These are phyloP conservation scores for Chiridota heheva DNA, from an alignment of 35 echinoderm and acorn worm genomes.

Conservation along the genomic window DNA sequence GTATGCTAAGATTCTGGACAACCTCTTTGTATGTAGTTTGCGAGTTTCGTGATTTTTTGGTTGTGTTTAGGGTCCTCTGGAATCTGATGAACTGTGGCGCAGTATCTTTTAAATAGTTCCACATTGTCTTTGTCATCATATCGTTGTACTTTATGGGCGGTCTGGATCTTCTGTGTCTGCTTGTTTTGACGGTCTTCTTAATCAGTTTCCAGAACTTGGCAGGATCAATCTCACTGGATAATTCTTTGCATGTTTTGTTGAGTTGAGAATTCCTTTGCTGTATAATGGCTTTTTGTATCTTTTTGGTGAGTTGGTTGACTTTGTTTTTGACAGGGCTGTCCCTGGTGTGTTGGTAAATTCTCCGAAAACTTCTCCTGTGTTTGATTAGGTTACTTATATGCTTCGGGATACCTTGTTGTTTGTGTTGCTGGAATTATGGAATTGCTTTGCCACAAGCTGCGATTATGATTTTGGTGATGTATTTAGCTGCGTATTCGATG, in stretches of 20 bases:
- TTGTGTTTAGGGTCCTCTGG: constrained; percentile 20
- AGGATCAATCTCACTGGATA: not conserved
- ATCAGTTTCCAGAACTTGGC: constrained; percentile 1
- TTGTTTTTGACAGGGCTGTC: not conserved
- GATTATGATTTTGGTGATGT: not conserved
- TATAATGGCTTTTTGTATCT: not conserved
- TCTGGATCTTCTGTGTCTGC: not conserved
- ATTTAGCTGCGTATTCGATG: not conserved
- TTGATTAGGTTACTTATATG: not conserved
- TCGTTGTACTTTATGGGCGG: not conserved
- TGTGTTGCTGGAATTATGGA: not conserved
- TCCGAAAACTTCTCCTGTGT: not conserved
- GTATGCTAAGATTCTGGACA: not conserved
- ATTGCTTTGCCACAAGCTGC: not conserved
- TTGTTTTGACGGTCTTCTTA: not conserved
- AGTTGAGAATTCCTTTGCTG: not conserved
- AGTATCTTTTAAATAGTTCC: not conserved
- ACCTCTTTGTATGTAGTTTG: not conserved
- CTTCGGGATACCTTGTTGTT: not conserved
- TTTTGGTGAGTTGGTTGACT: not conserved
- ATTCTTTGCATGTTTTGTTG: constrained; percentile 32
- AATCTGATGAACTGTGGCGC: constrained; percentile 15
- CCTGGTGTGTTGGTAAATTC: not conserved
- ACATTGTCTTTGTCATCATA: constrained; percentile 3
- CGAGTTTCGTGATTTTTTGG: not conserved